Evolutionary conservation across 2,113 vertebrate genomes (phyloP).

Genomic region (Vidua macroura): DNA sequence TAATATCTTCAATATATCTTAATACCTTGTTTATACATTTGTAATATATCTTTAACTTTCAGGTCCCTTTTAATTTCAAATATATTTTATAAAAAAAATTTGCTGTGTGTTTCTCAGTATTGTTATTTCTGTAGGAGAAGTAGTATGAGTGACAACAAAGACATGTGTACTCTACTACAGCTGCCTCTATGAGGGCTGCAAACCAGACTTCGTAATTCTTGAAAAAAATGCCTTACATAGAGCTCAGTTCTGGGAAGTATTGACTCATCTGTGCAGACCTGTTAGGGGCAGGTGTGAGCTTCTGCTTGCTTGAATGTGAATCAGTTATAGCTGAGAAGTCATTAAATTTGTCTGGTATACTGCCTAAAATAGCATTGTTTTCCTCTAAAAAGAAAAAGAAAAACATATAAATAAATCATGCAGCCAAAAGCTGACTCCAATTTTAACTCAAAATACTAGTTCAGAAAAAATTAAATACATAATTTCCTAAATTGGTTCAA

Average conservation of each 20-base stretch:
- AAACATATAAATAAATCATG: not conserved
- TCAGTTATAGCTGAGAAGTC: not conserved
- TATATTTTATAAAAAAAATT: not conserved
- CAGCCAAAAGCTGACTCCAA: not conserved
- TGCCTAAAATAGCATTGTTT: not conserved
- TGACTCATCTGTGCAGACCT: not conserved
- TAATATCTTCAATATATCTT: not conserved
- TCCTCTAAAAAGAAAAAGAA: not conserved
- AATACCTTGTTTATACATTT: not conserved
- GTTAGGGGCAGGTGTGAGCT: not conserved
- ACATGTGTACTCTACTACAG: fast-evolving
- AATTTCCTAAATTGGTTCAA: not conserved
- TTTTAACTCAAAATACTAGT: not conserved
- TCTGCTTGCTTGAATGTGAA: not conserved
- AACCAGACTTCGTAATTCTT: not conserved
- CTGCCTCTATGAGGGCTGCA: not conserved
- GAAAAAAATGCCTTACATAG: not conserved
- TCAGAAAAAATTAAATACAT: not conserved
- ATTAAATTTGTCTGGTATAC: not conserved
- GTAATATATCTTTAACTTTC: not conserved
- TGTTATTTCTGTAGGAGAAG: not conserved
- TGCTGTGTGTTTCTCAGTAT: not conserved
- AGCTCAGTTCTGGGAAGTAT: not conserved
- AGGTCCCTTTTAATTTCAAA: not conserved
- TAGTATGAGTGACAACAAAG: not conserved